Conservation (phyloP, 2,888 invertebrate genomes). For the Lottia gigantea region DNA sequence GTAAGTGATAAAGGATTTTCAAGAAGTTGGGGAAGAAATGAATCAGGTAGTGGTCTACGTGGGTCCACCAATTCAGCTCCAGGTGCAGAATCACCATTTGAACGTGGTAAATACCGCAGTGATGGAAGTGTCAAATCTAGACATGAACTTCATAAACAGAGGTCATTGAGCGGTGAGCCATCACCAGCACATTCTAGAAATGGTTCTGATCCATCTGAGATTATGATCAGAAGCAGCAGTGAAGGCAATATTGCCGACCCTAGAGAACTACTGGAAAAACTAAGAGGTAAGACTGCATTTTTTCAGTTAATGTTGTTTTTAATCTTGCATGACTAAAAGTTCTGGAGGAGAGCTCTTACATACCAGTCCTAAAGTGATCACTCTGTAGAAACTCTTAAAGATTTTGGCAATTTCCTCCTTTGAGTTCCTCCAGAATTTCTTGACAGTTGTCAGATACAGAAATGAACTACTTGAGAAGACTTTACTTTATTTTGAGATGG, state of each 20-base stretch:
- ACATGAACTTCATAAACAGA: slow-evolving; percentile 54
- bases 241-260: slow-evolving; percentile 60
- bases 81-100: slow-evolving; percentile 43
- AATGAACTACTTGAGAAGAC: no score
- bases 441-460: no score
- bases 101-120: slow-evolving; percentile 57
- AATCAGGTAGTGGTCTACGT: slow-evolving; percentile 36
- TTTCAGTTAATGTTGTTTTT: neutral
- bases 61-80: slow-evolving; percentile 34
- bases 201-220: slow-evolving; percentile 51
- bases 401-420: no score
- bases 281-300: slow-evolving; percentile 41
- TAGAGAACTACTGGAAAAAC: slow-evolving; percentile 47
- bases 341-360: no score
- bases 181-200: slow-evolving; percentile 59
- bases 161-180: slow-evolving; percentile 62
- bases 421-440: no score
- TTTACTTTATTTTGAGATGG: no score
- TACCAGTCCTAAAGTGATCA: no score
- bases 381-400: no score
- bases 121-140: slow-evolving; percentile 53
- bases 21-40: slow-evolving; percentile 59
- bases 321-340: no score
- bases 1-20: slow-evolving; percentile 55
- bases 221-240: slow-evolving; percentile 53